Base-by-base conservation (phyloP, 2,888 invertebrate species). In the Stenotaenia linearis region DNA sequence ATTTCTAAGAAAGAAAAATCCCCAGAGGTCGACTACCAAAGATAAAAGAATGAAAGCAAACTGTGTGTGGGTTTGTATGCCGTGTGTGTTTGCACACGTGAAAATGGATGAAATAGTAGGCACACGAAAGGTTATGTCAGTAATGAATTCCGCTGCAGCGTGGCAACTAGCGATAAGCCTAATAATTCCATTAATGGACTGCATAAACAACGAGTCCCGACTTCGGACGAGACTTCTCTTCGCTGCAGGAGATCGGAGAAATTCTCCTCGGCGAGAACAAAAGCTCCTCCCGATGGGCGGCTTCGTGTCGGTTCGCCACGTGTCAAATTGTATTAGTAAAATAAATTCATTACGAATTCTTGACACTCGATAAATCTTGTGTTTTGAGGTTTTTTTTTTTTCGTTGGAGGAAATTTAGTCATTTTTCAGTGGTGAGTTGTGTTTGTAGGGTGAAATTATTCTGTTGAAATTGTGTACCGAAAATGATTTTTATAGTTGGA, bases 121-220 rank as follows among this genome's bases (percentile, higher is more conserved):
- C 61, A 15, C 61, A 61, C 61, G 61, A 61, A 61, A 61, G 61
- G 61, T 61, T 61, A 61, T 61, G 61, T 61, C 61, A 61, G 61
- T 61, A 61, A 61, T 61, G 61, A 61, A 61, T 61, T 61, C 61
- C 25, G 28, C 61, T 61, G 61, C 61, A 61, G 61, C 61, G 61
- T 61, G 61, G 61, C 23, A 61, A 61, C 61, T 61, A 61, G 61
- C 25, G 61, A 61, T 61, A 61, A 61, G 61, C 61, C 61, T 61
- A 61, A 61, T 61, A 61, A 61, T 61, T 61, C 61, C 61, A 61
- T 61, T 61, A 61, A 61, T 61, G 61, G 61, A 61, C 61, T 61
- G 61, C 61, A 61, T 61, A 61, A 61, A 61, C 61, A 61, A 61
- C 61, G 25, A 61, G 61, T 25, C 40, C 23, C 61, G 61, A 25